Percentiles rank a stretch among this genome's conserved stretches.
These are phyloP conservation scores for Coracopsis vasa DNA, from an alignment of 2,113 vertebrate species.

Conservation along the genomic window DNA sequence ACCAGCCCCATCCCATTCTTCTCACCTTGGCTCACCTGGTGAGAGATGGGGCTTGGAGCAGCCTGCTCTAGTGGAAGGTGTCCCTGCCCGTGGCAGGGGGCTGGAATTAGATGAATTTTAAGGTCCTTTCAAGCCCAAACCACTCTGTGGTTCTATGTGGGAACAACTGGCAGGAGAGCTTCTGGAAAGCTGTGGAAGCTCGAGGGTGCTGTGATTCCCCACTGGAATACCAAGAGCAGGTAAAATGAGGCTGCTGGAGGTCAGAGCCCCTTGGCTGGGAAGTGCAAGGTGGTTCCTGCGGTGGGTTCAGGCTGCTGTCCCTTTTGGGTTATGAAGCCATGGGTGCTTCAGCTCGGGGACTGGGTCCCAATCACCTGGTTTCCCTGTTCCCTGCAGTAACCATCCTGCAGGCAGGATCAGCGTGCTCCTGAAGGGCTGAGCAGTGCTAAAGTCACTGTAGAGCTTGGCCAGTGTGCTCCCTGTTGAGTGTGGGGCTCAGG, in stretches of 20 bases:
- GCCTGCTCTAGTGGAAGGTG: background rate
- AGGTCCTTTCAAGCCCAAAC: background rate
- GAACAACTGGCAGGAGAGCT: background rate
- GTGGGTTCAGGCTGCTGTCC: background rate
- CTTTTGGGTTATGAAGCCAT: background rate
- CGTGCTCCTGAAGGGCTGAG: background rate
- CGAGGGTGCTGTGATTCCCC: rapidly evolving
- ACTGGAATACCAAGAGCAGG: rapidly evolving
- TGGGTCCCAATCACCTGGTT: background rate
- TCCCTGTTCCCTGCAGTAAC: background rate
- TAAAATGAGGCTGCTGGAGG: background rate
- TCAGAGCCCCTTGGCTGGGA: rapidly evolving
- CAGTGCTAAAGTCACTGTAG: rapidly evolving
- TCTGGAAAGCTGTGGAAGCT: background rate
- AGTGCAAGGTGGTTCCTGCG: too few species aligned
- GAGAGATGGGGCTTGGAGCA: background rate
- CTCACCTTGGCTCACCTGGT: background rate
- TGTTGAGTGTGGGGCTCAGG: rapidly evolving
- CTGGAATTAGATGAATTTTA: background rate
- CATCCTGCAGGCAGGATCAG: background rate
- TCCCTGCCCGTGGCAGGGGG: background rate
- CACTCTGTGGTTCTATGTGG: background rate
- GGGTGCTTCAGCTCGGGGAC: background rate
- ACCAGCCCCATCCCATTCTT: background rate
- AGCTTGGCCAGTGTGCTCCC: background rate